These are phyloP conservation scores for Anolis sagrei DNA, from an alignment of 2,113 vertebrate genomes.

Conservation along the genomic window DNA sequence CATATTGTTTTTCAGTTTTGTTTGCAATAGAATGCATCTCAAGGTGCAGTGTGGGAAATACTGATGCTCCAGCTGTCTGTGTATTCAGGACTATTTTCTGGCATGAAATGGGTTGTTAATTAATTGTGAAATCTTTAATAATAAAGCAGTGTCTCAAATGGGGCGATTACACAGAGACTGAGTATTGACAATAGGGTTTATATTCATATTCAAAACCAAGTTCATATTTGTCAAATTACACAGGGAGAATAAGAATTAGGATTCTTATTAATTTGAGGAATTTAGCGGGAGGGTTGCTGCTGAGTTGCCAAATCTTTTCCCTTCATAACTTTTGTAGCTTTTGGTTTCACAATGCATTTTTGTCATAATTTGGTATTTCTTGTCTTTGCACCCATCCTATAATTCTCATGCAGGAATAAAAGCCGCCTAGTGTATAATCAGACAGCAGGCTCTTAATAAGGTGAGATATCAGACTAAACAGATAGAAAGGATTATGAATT, in stretches of 20 bases:
- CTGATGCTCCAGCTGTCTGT: conserved; percentile 8
- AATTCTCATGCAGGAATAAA: background rate
- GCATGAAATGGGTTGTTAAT: conserved; percentile 26
- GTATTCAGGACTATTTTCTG: conserved; percentile 25
- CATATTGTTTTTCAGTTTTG: too few species aligned
- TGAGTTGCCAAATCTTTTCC: conserved; percentile 1
- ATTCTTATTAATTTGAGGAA: conserved; percentile 30
- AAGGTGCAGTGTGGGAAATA: background rate
- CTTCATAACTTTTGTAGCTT: conserved; percentile 4
- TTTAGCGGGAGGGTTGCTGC: background rate
- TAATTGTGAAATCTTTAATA: conserved; percentile 44
- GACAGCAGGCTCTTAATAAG: background rate
- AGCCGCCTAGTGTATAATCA: background rate
- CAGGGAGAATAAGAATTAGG: conserved; percentile 23
- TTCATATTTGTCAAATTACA: conserved; percentile 33
- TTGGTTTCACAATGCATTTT: conserved; percentile 3
- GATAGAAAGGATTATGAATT: background rate
- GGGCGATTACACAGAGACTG: conserved; percentile 21
- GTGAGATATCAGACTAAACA: background rate
- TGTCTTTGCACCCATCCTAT: background rate
- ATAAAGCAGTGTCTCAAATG: conserved; percentile 33
- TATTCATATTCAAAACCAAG: conserved; percentile 30
- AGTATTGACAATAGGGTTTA: conserved; percentile 30
- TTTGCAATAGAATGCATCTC: background rate
- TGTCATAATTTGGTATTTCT: conserved; percentile 3